These are phyloP conservation scores for Galerucella nymphaeae DNA, from an alignment of 2,888 invertebrate genomes.

Conservation along the genomic window DNA sequence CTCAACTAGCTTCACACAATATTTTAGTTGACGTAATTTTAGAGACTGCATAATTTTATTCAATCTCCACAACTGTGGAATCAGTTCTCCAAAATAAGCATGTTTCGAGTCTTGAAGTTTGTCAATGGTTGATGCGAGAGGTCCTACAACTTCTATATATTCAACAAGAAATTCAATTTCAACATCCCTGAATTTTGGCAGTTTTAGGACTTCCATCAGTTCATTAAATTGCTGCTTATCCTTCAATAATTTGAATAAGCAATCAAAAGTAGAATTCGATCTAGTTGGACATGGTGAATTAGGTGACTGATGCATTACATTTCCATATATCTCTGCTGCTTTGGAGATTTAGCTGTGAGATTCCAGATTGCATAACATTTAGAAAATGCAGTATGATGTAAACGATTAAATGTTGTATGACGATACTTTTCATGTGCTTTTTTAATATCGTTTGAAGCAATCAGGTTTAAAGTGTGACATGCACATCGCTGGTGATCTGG, in stretches of 20 bases:
- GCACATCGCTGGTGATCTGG: conserved; percentile 1
- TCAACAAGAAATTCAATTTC: conserved; percentile 7
- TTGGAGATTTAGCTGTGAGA: background rate
- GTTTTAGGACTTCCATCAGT: conserved; percentile 7
- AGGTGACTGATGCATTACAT: background rate
- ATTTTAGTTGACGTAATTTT: conserved; percentile 7
- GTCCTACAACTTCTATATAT: conserved; percentile 8
- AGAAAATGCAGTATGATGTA: too few species aligned
- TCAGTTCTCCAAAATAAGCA: conserved; percentile 8
- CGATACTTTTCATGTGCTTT: background rate
- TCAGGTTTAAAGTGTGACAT: conserved; percentile 4
- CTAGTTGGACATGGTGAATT: conserved; percentile 7
- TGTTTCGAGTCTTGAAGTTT: conserved; percentile 8
- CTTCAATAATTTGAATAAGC: conserved; percentile 8
- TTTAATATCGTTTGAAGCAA: background rate
- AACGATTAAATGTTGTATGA: conserved; percentile 6
- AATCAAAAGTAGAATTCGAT: conserved; percentile 7
- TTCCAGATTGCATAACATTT: too few species aligned
- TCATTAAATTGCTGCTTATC: conserved; percentile 4
- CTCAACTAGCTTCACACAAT: conserved; percentile 3
- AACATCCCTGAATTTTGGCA: conserved; percentile 8
- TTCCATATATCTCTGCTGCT: conserved; percentile 5
- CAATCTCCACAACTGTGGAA: background rate
- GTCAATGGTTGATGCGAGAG: conserved; percentile 5
- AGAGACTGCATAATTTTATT: conserved; percentile 8